A percentile compares a stretch with the other conserved stretches of the same genome.
Evolutionary conservation across 2,888 invertebrate genomes (phyloP).

Genomic region (Oxytorus armatus): DNA sequence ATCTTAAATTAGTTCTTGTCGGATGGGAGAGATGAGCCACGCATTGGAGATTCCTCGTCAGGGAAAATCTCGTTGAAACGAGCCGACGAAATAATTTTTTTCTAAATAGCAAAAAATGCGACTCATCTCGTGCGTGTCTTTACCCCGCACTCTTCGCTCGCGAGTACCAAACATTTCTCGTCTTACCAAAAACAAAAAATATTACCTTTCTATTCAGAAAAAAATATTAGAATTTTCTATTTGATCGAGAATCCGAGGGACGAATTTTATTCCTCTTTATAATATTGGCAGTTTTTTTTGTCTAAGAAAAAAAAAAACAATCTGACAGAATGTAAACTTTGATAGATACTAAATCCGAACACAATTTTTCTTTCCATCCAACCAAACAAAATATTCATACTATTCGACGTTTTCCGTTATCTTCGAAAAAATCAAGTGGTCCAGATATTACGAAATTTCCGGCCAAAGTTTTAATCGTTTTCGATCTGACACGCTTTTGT

Average conservation of each 20-base stretch:
- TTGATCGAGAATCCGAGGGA: too few relatives aligned
- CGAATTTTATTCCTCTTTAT: too few relatives aligned
- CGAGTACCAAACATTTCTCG: too few relatives aligned
- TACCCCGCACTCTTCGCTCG: conserved; percentile 2
- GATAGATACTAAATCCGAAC: too few relatives aligned
- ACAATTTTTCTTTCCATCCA: too few relatives aligned
- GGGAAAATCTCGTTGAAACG: conserved; percentile 33
- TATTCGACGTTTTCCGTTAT: not conserved
- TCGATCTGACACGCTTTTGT: conserved; percentile 20
- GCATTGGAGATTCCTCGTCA: conserved; percentile 71
- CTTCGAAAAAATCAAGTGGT: conserved; percentile 16
- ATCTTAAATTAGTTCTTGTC: conserved; percentile 83
- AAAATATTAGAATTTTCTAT: too few relatives aligned
- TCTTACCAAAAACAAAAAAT: too few relatives aligned
- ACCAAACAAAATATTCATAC: not conserved
- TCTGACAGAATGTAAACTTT: not conserved
- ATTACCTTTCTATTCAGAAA: too few relatives aligned
- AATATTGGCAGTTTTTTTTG: too few relatives aligned
- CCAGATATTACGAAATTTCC: conserved; percentile 21
- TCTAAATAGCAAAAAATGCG: not conserved
- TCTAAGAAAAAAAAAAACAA: too few relatives aligned
- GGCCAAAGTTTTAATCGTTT: conserved; percentile 1
- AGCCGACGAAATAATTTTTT: conserved; percentile 29
- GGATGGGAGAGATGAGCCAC: conserved; percentile 76
- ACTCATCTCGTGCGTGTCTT: conserved; percentile 21